Evolutionary conservation across 2,113 vertebrate genomes (phyloP).

Genomic region (Urocolius indicus): DNA sequence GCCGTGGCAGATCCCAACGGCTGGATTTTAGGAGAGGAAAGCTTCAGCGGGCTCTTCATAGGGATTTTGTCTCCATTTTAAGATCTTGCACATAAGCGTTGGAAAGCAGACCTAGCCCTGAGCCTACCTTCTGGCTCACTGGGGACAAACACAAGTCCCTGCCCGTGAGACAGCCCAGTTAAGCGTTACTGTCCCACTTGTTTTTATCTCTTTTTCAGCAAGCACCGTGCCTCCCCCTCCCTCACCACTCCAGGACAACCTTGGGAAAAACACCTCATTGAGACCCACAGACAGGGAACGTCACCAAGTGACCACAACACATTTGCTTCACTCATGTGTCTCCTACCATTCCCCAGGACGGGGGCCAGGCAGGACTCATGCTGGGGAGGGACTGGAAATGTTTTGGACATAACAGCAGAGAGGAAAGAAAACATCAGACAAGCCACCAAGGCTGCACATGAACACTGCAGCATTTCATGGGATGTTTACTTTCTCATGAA

Average conservation of each 20-base stretch:
- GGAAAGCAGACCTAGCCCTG: not conserved
- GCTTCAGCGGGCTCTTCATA: constrained; percentile 55
- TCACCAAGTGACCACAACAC: not conserved
- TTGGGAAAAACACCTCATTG: accelerated
- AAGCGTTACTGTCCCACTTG: not conserved
- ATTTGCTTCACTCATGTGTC: accelerated
- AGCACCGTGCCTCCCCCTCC: accelerated
- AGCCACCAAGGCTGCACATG: not conserved
- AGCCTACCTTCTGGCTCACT: not conserved
- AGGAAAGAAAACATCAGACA: not conserved
- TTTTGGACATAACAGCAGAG: not conserved
- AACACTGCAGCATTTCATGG: not conserved
- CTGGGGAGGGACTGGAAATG: not conserved
- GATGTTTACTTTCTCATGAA: not conserved
- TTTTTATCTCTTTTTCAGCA: not conserved
- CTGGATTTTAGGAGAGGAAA: not conserved
- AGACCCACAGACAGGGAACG: not conserved
- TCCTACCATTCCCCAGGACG: not conserved
- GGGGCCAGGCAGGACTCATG: not conserved
- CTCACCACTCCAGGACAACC: not conserved
- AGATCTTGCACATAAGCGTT: constrained; percentile 1
- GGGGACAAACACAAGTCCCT: not conserved
- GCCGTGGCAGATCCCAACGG: constrained; percentile 20
- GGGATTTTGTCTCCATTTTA: constrained; percentile 27
- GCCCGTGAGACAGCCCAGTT: not conserved